These are phyloP conservation scores for Ptiloglossa arizonensis DNA, from an alignment of 1,140 invertebrate species.

Conservation along the genomic window DNA sequence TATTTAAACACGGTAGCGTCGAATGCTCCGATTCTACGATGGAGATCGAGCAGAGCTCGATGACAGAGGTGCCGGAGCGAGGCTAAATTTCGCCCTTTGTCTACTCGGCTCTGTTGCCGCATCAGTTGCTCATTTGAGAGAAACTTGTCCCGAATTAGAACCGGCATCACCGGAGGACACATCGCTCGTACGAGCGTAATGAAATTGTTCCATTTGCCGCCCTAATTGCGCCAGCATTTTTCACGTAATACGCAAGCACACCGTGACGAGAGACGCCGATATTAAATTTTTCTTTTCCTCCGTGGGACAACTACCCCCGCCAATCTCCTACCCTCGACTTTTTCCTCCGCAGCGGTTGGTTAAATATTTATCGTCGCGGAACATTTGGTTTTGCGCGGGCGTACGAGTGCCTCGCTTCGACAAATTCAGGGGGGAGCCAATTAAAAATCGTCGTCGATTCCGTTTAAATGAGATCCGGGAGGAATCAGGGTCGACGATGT, in stretches of 20 bases:
- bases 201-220: conserved; percentile 38
- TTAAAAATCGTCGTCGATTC: neutral
- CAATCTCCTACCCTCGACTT: no score
- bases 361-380: conserved; percentile 22
- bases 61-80: neutral
- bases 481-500: neutral
- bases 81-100: conserved; percentile 27
- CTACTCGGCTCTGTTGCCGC: neutral
- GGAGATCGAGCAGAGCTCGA: neutral
- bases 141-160: conserved; percentile 27
- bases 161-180: neutral
- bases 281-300: conserved; percentile 23
- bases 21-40: neutral
- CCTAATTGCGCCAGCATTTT: conserved; percentile 27
- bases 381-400: neutral
- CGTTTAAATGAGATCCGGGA: neutral
- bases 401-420: neutral
- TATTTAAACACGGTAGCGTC: neutral
- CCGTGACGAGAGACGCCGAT: neutral
- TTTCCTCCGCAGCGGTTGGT: neutral
- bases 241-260: conserved; percentile 6
- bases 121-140: conserved; percentile 25
- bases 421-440: neutral
- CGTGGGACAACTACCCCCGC: no score
- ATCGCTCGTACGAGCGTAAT: conserved; percentile 15